phyloP scores from a whole-genome alignment of 1,140 invertebrate species.

The Drosophila mayri region DNA sequence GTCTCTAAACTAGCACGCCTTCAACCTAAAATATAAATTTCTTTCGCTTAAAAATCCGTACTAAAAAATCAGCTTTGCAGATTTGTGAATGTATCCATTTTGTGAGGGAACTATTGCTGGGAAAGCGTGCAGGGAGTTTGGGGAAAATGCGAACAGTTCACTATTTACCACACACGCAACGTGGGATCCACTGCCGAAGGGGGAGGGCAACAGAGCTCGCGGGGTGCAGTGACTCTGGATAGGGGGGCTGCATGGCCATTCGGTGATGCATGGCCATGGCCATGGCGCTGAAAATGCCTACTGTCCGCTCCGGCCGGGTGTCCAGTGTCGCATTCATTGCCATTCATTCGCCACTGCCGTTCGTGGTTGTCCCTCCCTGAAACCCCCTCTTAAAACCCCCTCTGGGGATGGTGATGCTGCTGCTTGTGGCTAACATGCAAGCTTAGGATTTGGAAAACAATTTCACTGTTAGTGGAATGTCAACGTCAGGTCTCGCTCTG shows the following conservation, averaged over 20 bases:
- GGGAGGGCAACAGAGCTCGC: neutral
- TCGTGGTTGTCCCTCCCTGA: constrained; percentile 52
- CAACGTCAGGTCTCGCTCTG: constrained; percentile 66
- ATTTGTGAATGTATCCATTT: neutral
- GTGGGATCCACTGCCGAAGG: constrained; percentile 35
- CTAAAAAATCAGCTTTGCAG: no score
- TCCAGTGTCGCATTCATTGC: constrained; percentile 81
- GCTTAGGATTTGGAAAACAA: constrained; percentile 82
- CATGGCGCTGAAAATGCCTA: constrained; percentile 74
- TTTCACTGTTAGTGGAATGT: constrained; percentile 82
- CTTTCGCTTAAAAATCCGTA: neutral
- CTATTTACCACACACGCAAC: constrained; percentile 71
- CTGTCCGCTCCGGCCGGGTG: constrained; percentile 24
- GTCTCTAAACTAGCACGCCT: neutral
- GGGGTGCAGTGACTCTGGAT: constrained; percentile 6
- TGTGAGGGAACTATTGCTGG: constrained; percentile 16
- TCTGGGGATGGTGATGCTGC: constrained; percentile 33
- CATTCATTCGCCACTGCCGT: constrained; percentile 75
- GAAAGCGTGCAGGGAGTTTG: constrained; percentile 13
- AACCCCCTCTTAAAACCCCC: neutral
- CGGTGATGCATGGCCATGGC: constrained; percentile 67
- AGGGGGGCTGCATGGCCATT: constrained; percentile 19
- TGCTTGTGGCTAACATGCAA: constrained; percentile 77
- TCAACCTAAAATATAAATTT: neutral
- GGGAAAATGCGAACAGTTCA: constrained; percentile 63